phyloP scores from a whole-genome alignment of 2,113 vertebrate genomes.

The Chunga burmeisteri region DNA sequence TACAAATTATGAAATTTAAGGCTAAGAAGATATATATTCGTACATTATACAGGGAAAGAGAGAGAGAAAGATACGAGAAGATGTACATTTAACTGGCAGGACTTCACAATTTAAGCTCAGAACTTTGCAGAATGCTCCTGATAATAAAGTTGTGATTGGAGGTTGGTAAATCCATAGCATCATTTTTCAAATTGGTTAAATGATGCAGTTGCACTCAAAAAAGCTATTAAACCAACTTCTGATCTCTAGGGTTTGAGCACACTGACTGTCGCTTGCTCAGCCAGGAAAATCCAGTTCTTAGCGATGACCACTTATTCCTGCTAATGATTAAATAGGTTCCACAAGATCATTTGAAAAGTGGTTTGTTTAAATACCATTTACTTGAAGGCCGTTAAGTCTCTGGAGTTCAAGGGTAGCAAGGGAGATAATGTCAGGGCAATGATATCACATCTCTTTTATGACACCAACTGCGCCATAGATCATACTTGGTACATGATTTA shows the following conservation, averaged over 20 bases:
- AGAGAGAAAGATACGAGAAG: neutral
- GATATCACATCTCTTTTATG: conserved; percentile 70
- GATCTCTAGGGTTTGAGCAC: neutral
- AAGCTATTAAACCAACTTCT: neutral
- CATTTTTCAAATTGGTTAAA: neutral
- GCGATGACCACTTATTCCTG: conserved; percentile 27
- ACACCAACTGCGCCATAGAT: conserved; percentile 39
- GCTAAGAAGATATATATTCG: neutral
- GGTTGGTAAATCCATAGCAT: neutral
- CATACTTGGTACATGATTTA: conserved; percentile 62
- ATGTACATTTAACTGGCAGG: neutral
- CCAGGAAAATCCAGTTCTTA: conserved; percentile 56
- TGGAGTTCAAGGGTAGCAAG: conserved; percentile 70
- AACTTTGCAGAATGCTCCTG: neutral
- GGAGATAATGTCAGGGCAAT: conserved; percentile 45
- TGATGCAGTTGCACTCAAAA: neutral
- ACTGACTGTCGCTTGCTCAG: neutral
- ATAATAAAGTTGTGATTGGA: neutral
- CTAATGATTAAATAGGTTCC: conserved; percentile 71
- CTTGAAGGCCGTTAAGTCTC: conserved; percentile 69
- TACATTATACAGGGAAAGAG: neutral
- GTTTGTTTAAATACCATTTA: conserved; percentile 72
- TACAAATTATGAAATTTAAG: neutral
- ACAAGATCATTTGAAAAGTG: conserved; percentile 58
- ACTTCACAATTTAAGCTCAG: neutral